Evolutionary conservation across 2,888 invertebrate genomes (phyloP), one percentile per base, ranked within the genome.

Genomic region (Eilema griseolum): DNA sequence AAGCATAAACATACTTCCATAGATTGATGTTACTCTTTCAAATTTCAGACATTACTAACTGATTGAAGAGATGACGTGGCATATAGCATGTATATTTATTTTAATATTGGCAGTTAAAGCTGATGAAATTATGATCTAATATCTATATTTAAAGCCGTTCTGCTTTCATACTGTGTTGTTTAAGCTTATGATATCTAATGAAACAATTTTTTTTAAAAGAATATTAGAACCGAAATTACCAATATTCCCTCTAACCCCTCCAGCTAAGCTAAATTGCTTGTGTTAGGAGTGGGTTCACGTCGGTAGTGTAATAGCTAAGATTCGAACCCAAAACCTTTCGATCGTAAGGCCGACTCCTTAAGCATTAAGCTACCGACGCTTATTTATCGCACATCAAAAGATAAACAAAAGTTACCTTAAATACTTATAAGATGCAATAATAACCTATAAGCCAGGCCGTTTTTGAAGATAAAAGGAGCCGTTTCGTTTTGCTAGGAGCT

Each of bases 21-120:
- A n/a, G 52, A 52, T n/a, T 52, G 52, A 52, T 52, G 52, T n/a
- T 52, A 52, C 52, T 52, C 52, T 52, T 52, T 52, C 52, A 52
- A 52, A 52, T 52, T n/a, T 52, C 52, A 52, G 52, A 52, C 52
- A 8, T 52, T 52, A 52, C 52, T 52, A n/a, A n/a, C 52, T 52
- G 52, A 52, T 52, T 52, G 52, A 52, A 52, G 10, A 52, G 20
- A 52, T 52, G 52, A 52, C 52, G 52, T 52, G 52, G 1, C n/a
- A 52, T 52, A 52, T 52, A 52, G 10, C 52, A 52, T n/a, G n/a
- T 20, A 52, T 52, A 52, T n/a, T 52, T 52, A 52, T 52, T 52
- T 52, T 52, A n/a, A 52, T 52, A n/a, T 52, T 52, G 52, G 59
- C 59, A 24, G 59, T 12, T 60, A 24, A 60, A 28, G 60, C 28